Conservation (phyloP, 2,113 vertebrate genomes). For the Anarrhichthys ocellatus region DNA sequence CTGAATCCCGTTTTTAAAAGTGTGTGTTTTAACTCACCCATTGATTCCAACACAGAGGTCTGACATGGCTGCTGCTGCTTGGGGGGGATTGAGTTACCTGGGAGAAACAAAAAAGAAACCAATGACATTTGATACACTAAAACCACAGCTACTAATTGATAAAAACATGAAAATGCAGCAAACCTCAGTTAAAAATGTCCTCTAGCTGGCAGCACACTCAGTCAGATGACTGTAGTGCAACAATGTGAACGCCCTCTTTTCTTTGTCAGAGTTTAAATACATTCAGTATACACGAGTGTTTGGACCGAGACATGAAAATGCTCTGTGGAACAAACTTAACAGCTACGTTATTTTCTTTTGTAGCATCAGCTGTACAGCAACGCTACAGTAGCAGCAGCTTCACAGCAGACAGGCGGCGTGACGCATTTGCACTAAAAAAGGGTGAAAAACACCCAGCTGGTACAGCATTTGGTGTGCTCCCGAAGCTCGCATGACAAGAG, state of each 20-base stretch:
- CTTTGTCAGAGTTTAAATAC: background rate
- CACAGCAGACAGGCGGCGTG: background rate
- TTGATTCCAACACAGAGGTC: constrained; percentile 86
- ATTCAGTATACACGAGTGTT: background rate
- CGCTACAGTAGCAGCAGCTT: background rate
- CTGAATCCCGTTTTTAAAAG: background rate
- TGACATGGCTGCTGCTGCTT: constrained; percentile 79
- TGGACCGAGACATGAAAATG: background rate
- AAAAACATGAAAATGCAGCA: background rate
- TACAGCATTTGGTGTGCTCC: background rate
- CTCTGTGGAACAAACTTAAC: background rate
- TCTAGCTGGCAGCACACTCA: background rate
- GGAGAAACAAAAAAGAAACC: background rate
- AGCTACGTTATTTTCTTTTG: background rate
- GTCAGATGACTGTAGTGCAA: background rate
- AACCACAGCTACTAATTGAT: background rate
- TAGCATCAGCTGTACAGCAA: background rate
- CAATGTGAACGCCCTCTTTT: background rate
- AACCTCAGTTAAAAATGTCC: background rate
- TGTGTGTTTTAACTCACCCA: constrained; percentile 74
- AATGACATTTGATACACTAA: constrained; percentile 9
- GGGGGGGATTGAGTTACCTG: constrained; percentile 65
- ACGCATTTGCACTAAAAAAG: background rate
- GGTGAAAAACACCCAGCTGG: background rate
- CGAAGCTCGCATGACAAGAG: background rate